These are phyloP conservation scores for Macrocentrus cingulum DNA, from an alignment of 1,140 invertebrate genomes.

Conservation along the genomic window DNA sequence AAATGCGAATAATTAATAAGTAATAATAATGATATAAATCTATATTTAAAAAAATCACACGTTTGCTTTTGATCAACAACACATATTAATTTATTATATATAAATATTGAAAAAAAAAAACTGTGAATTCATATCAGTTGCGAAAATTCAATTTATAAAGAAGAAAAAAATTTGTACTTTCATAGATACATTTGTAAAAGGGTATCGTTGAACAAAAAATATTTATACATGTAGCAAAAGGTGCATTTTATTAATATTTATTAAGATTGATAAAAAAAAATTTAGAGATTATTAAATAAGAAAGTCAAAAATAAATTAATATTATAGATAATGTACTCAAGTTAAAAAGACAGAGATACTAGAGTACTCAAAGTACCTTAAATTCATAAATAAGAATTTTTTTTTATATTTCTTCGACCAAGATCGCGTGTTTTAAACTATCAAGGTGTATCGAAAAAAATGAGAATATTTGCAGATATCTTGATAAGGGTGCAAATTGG, in stretches of 20 bases:
- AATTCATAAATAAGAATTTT: too few relatives aligned
- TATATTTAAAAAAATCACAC: too few relatives aligned
- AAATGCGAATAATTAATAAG: conserved; percentile 11
- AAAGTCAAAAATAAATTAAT: background rate
- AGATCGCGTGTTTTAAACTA: too few relatives aligned
- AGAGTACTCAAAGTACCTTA: too few relatives aligned
- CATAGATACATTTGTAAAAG: conserved; percentile 36
- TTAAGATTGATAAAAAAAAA: too few relatives aligned
- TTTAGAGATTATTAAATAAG: too few relatives aligned
- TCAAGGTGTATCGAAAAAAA: too few relatives aligned
- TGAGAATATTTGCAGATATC: too few relatives aligned
- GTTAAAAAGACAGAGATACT: too few relatives aligned
- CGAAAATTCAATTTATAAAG: conserved; percentile 17
- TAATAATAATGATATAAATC: conserved; percentile 3
- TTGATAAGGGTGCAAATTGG: too few relatives aligned
- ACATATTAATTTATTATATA: conserved; percentile 4
- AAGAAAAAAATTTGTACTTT: conserved; percentile 42
- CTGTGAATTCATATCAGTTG: conserved; percentile 5
- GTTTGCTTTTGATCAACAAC: conserved; percentile 1
- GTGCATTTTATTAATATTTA: conserved; percentile 27
- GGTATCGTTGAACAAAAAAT: too few relatives aligned
- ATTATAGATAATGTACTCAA: background rate
- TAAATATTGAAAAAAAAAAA: conserved; percentile 3
- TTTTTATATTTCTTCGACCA: too few relatives aligned
- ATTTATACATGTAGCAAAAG: conserved; percentile 30